Percentiles rank a stretch among this genome's conserved stretches.
Evolutionary conservation across 2,888 invertebrate species (phyloP).

Genomic region (Lissocephala sabroskyi): DNA sequence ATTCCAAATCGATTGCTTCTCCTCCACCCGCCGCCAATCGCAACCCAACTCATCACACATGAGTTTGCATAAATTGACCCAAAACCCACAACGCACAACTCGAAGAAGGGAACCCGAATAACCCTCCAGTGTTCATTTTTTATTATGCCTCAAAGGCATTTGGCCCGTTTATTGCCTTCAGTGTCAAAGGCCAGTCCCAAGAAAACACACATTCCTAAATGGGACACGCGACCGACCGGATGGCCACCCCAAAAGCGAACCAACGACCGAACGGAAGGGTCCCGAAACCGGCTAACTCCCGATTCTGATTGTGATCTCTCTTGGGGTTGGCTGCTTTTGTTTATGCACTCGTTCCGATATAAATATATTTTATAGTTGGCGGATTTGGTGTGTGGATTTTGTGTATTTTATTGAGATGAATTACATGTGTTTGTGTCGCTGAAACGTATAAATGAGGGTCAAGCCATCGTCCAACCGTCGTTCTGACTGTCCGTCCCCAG

Average conservation of each 20-base stretch:
- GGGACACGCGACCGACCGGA: conserved; percentile 54
- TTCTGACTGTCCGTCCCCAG: conserved; percentile 3
- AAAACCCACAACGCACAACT: conserved; percentile 12
- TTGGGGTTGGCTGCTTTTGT: conserved; percentile 33
- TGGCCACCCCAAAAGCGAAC: too few species aligned
- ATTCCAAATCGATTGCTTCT: neutral
- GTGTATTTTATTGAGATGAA: conserved; percentile 58
- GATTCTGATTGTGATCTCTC: conserved; percentile 27
- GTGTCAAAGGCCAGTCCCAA: conserved; percentile 28
- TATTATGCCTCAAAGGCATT: conserved; percentile 24
- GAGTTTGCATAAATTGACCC: conserved; percentile 41
- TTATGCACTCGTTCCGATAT: conserved; percentile 40
- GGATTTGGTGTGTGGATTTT: conserved; percentile 42
- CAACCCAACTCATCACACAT: conserved; percentile 6
- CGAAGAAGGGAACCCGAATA: neutral
- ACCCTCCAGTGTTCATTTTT: conserved; percentile 4
- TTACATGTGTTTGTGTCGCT: conserved; percentile 32
- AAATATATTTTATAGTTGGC: conserved; percentile 52
- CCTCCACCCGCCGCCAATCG: neutral
- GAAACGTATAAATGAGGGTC: conserved; percentile 53
- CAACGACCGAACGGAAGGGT: too few species aligned
- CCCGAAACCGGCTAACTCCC: too few species aligned
- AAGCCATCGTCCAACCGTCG: conserved; percentile 7
- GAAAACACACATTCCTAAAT: conserved; percentile 37
- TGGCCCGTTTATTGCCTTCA: conserved; percentile 7